phyloP scores from a whole-genome alignment of 2,888 invertebrate species.

The Lasius platythorax region DNA sequence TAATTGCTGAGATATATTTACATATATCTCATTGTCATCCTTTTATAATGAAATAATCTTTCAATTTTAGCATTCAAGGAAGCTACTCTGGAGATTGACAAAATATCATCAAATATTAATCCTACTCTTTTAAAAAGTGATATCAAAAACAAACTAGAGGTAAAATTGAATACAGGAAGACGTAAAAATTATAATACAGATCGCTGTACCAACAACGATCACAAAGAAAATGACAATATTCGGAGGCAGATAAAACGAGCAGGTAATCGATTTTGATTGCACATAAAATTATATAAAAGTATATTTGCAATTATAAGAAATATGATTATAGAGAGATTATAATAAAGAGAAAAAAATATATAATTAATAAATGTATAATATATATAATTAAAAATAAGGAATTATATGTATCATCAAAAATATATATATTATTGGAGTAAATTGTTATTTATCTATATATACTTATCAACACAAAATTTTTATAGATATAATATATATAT shows the following conservation, averaged over 20 bases:
- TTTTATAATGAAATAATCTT: not conserved
- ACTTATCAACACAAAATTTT: not conserved
- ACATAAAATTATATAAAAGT: not conserved
- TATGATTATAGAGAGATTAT: not conserved
- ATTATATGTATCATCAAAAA: not conserved
- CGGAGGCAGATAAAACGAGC: slow-evolving; percentile 32
- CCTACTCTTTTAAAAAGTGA: not conserved
- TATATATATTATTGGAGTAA: not conserved
- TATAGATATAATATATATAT: not conserved
- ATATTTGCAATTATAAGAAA: not conserved
- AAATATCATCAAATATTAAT: not conserved
- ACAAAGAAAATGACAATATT: slow-evolving; percentile 39
- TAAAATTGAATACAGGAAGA: not conserved
- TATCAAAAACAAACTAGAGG: not conserved
- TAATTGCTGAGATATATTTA: not conserved
- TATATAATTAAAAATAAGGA: not conserved
- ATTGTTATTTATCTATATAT: not conserved
- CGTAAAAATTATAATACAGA: slow-evolving; percentile 10
- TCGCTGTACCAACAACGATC: slow-evolving; percentile 7
- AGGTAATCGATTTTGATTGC: slow-evolving; percentile 23
- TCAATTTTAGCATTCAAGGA: not conserved
- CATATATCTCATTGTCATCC: not conserved
- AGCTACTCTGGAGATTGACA: not conserved
- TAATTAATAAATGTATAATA: not conserved
- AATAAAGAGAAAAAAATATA: not conserved